These are phyloP conservation scores for Paralichthys olivaceus DNA, from an alignment of 2,113 vertebrate genomes.

Conservation along the genomic window DNA sequence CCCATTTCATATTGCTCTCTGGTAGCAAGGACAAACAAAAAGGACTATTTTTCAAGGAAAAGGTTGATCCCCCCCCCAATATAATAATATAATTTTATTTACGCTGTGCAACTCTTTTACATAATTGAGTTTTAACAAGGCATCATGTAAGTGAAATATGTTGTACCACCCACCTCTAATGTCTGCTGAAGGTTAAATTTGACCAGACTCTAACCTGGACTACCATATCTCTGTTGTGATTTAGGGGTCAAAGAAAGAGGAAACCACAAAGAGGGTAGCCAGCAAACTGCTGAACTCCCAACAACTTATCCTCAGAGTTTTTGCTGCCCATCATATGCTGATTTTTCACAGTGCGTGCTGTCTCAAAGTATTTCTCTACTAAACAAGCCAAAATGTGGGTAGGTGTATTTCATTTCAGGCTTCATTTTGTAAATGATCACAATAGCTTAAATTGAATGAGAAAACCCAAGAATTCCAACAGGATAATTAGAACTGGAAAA, in stretches of 20 bases:
- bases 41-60: slow-evolving; percentile 12
- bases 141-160: slow-evolving; percentile 58
- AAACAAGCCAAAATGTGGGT: slow-evolving; percentile 23
- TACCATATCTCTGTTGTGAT: slow-evolving; percentile 64
- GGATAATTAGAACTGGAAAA: slow-evolving; percentile 5
- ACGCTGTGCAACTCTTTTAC: slow-evolving; percentile 29
- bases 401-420: neutral
- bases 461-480: neutral
- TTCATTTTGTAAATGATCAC: neutral
- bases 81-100: neutral
- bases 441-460: neutral
- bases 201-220: slow-evolving; percentile 64
- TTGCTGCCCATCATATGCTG: slow-evolving; percentile 52
- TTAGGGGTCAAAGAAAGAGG: slow-evolving; percentile 72
- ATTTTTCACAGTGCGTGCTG: slow-evolving; percentile 54
- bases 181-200: slow-evolving; percentile 71
- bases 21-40: slow-evolving; percentile 49
- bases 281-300: slow-evolving; percentile 64
- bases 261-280: slow-evolving; percentile 74
- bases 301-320: slow-evolving; percentile 44
- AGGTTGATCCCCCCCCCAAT: neutral
- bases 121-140: slow-evolving; percentile 66
- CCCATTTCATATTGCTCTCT: slow-evolving; percentile 44
- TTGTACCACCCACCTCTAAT: slow-evolving; percentile 68
- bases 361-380: slow-evolving; percentile 28